A percentile compares a stretch with the other conserved stretches of the same genome.
These are phyloP conservation scores for Cecropterus lyciades DNA, from an alignment of 1,140 invertebrate genomes.

Conservation along the genomic window DNA sequence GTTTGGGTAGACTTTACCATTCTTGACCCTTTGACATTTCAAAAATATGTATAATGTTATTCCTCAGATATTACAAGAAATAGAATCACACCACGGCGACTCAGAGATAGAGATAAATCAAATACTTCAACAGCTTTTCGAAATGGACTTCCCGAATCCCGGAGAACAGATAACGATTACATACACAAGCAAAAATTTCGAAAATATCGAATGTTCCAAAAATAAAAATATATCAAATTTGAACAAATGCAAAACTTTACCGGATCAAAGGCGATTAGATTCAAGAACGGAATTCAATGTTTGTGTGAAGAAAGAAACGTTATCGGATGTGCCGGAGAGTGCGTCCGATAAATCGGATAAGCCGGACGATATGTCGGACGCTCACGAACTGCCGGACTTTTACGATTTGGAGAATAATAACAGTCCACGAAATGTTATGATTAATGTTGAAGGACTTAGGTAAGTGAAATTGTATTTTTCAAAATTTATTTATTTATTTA, in stretches of 20 bases:
- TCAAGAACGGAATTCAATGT: constrained; percentile 30
- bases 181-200: constrained; percentile 38
- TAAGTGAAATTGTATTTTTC: constrained; percentile 40
- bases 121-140: constrained; percentile 86
- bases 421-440: constrained; percentile 45
- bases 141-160: constrained; percentile 85
- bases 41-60: no score
- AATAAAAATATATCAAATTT: constrained; percentile 23
- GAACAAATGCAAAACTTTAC: constrained; percentile 56
- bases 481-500: no score
- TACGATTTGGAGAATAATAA: constrained; percentile 72
- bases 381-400: constrained; percentile 52
- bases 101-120: constrained; percentile 84
- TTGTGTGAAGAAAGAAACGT: constrained; percentile 30
- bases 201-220: constrained; percentile 12
- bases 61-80: constrained; percentile 87
- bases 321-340: neutral
- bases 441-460: constrained; percentile 51
- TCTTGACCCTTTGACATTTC: no score
- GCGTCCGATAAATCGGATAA: constrained; percentile 21
- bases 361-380: constrained; percentile 19
- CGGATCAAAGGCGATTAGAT: constrained; percentile 44
- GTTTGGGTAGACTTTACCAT: no score
- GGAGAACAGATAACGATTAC: constrained; percentile 83
- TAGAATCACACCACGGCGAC: constrained; percentile 88